A percentile compares a stretch with the other conserved stretches of the same genome.
Evolutionary conservation across 2,797 vertebrate genomes (phyloP).

Genomic region (Acomys russatus): DNA sequence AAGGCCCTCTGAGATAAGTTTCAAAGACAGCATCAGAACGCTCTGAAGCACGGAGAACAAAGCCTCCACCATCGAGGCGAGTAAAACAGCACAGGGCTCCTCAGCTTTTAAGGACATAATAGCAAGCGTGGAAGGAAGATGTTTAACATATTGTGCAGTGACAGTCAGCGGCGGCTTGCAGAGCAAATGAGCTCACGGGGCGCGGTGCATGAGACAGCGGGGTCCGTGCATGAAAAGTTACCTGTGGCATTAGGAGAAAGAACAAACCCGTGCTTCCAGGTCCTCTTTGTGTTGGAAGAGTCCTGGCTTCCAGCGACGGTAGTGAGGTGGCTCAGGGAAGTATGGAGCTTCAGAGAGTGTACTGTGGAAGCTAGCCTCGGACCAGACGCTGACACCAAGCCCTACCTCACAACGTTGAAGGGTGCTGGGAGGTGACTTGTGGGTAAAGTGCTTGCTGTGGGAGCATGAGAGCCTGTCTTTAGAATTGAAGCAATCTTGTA

Average conservation of each 20-base stretch:
- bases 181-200: not conserved
- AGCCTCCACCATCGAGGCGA: slow-evolving; percentile 24
- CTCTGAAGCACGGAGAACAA: slow-evolving; percentile 53
- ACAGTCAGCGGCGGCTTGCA: not conserved
- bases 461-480: not conserved
- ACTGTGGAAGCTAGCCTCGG: not conserved
- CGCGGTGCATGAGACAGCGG: fast-evolving
- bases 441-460: not conserved
- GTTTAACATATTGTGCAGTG: slow-evolving; percentile 43
- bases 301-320: not conserved
- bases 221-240: slow-evolving; percentile 3
- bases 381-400: not conserved
- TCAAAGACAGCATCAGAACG: slow-evolving; percentile 47
- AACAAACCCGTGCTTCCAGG: not conserved
- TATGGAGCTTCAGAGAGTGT: not conserved
- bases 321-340: not conserved
- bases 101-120: slow-evolving; percentile 35
- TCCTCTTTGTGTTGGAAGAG: slow-evolving; percentile 49
- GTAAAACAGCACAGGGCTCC: slow-evolving; percentile 49
- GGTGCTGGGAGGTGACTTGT: not conserved
- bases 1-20: not conserved
- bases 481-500: not conserved
- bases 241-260: not conserved
- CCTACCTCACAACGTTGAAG: not conserved
- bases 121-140: not conserved